Conservation (phyloP, 2,797 vertebrate species). For the Acanthiza pusilla region DNA sequence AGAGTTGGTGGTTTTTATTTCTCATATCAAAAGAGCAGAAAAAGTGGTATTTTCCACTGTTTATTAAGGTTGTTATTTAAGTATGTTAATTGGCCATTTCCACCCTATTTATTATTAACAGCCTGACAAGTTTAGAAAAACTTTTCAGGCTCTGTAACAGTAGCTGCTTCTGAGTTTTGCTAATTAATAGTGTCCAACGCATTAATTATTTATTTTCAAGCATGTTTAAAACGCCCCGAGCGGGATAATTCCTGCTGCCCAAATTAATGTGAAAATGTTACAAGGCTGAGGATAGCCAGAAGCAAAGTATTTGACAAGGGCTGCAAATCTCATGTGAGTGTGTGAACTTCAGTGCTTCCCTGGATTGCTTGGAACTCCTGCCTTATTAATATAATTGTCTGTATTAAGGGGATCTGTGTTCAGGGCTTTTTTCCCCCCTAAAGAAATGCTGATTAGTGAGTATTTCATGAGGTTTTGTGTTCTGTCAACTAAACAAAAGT, state of each 20-base stretch:
- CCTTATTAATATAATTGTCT: background rate
- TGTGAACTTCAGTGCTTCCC: background rate
- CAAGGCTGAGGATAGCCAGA: slow-evolving; percentile 2
- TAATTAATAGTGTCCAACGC: slow-evolving; percentile 50
- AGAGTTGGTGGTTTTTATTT: background rate
- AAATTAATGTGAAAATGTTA: slow-evolving; percentile 36
- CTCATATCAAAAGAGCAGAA: background rate
- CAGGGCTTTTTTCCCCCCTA: rapidly evolving
- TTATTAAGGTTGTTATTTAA: slow-evolving; percentile 37
- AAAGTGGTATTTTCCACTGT: background rate
- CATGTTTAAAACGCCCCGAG: slow-evolving; percentile 19
- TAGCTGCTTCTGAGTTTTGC: slow-evolving; percentile 22
- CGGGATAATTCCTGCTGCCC: slow-evolving; percentile 20
- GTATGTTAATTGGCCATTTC: slow-evolving; percentile 56
- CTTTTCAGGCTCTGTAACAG: slow-evolving; percentile 17
- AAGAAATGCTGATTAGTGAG: background rate
- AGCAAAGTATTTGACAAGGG: slow-evolving; percentile 35
- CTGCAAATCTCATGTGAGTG: background rate
- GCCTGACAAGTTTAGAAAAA: slow-evolving; percentile 44
- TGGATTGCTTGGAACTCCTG: background rate
- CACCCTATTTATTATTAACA: slow-evolving; percentile 52
- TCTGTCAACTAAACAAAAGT: background rate
- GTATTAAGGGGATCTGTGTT: background rate
- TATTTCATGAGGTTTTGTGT: background rate
- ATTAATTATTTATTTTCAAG: slow-evolving; percentile 56